These are phyloP conservation scores for Pogonomyrmex californicus DNA, from an alignment of 1,140 invertebrate species.

Conservation along the genomic window DNA sequence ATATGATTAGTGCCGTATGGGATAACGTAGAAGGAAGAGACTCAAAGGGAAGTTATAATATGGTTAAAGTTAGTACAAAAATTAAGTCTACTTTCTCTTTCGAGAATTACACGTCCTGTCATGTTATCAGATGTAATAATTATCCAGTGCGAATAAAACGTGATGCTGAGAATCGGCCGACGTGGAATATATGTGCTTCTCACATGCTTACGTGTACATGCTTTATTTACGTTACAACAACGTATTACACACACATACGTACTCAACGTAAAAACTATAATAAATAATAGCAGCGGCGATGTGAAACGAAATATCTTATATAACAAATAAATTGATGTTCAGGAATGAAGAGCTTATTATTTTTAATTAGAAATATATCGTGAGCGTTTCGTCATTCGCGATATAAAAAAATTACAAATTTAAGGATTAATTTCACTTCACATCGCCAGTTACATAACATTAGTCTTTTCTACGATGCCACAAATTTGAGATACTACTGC, in stretches of 20 bases:
- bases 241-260: background rate
- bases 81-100: slow-evolving; percentile 28
- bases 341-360: background rate
- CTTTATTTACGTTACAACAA: slow-evolving; percentile 64
- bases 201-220: slow-evolving; percentile 70
- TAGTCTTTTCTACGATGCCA: slow-evolving; percentile 9
- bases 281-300: slow-evolving; percentile 53
- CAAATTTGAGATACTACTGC: slow-evolving; percentile 53
- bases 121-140: slow-evolving; percentile 47
- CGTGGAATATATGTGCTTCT: slow-evolving; percentile 48
- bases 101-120: slow-evolving; percentile 38
- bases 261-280: slow-evolving; percentile 44
- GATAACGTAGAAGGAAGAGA: slow-evolving; percentile 5
- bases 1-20: background rate
- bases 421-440: slow-evolving; percentile 44
- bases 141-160: slow-evolving; percentile 52
- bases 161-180: slow-evolving; percentile 72
- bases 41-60: slow-evolving; percentile 23
- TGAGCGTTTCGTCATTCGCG: background rate
- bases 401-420: slow-evolving; percentile 14
- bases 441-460: slow-evolving; percentile 30
- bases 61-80: slow-evolving; percentile 19
- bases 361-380: slow-evolving; percentile 9
- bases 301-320: slow-evolving; percentile 55
- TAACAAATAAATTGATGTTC: slow-evolving; percentile 31